Evolutionary conservation across 2,797 vertebrate genomes (phyloP).

Genomic region (Tarsius wallacei): DNA sequence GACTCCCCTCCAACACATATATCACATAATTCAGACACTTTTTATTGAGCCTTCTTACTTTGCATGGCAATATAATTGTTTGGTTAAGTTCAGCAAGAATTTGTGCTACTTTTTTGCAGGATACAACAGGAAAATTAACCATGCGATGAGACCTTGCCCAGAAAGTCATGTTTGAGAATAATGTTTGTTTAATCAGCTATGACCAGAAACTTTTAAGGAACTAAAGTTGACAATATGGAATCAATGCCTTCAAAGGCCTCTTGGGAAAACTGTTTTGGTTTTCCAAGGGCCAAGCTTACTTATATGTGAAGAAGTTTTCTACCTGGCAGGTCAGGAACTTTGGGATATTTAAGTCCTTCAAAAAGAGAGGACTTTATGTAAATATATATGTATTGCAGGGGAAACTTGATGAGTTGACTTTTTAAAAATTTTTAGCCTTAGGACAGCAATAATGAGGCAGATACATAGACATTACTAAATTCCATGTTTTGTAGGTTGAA

Average conservation of each 20-base stretch:
- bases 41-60: neutral
- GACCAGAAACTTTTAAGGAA: neutral
- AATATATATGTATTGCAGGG: neutral
- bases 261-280: neutral
- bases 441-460: neutral
- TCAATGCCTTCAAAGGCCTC: neutral
- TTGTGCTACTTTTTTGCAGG: neutral
- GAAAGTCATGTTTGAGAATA: slow-evolving; percentile 2
- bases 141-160: neutral
- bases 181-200: neutral
- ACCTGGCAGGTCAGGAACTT: neutral
- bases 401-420: neutral
- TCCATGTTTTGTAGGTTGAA: neutral
- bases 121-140: neutral
- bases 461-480: neutral
- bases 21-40: neutral
- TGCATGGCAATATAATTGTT: neutral
- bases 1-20: neutral
- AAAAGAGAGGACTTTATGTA: neutral
- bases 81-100: neutral
- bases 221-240: neutral
- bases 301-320: neutral
- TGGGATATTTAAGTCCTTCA: neutral
- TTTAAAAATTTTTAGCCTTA: neutral
- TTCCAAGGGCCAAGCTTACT: neutral